Evolutionary conservation across 2,113 vertebrate genomes (phyloP).

Genomic region (Colaptes auratus): DNA sequence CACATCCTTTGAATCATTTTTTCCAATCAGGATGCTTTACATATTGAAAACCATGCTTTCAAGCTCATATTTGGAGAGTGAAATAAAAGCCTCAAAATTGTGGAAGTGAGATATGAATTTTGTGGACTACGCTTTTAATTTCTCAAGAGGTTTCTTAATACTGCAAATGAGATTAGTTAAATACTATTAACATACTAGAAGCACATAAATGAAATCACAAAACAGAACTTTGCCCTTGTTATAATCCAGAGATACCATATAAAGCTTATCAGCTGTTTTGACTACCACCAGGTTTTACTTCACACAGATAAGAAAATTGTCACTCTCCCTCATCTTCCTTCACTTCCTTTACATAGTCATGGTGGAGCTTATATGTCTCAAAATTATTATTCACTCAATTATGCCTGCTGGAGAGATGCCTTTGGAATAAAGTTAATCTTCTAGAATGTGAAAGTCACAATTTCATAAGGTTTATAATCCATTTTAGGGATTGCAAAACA

Average conservation of each 20-base stretch:
- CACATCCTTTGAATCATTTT: background rate
- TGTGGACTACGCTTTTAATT: background rate
- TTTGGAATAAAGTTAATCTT: background rate
- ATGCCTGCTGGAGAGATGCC: background rate
- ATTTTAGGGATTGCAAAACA: background rate
- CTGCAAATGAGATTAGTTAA: background rate
- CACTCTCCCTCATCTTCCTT: background rate
- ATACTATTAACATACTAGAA: background rate
- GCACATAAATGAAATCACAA: background rate
- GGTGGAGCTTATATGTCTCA: background rate
- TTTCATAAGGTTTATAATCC: background rate
- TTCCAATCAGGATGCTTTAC: background rate
- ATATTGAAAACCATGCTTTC: background rate
- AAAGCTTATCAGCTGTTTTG: background rate
- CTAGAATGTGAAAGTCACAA: background rate
- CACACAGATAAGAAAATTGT: background rate
- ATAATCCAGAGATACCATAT: background rate
- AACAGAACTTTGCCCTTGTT: background rate
- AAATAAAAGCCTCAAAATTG: background rate
- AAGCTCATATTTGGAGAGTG: background rate
- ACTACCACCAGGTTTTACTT: background rate
- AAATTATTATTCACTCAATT: background rate
- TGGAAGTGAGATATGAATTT: background rate
- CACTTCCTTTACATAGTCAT: background rate
- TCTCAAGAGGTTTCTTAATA: background rate